Base-by-base conservation (phyloP, 2,888 invertebrate genomes). In the Apocheima hispidaria region DNA sequence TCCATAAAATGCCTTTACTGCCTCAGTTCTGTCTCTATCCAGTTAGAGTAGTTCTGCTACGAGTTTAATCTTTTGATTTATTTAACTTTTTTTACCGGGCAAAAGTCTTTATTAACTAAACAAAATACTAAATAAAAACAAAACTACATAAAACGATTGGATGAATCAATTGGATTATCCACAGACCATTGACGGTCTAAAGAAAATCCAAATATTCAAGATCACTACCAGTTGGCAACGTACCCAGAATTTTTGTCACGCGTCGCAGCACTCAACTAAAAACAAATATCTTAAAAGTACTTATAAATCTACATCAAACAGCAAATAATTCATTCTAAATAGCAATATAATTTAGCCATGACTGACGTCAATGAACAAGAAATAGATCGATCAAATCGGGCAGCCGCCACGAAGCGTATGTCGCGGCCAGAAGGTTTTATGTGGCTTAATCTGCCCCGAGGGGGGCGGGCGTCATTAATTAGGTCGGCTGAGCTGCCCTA, bases 391-490 rank as follows among this genome's bases (percentile, higher is more conserved):
- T 80, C 55, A 51, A 50, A 6, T 44, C n/a, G 30, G 18, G 35
- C 35, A 43, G 49, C 49, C 69, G 72, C 71, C 70, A 67, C 70
- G 73, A 69, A 75, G 75, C 76, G 74, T 83, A 81, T 83, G 84
- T 84, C 82, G 82, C 70, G 82, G 79, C 72, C 84, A 83, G 79
- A 84, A 88, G 88, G 88, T 90, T 90, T 88, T 87, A 88, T 86
- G 80, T 71, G 85, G 83, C 83, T 86, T 87, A 87, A 90, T 90
- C 82, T 83, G 79, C 79, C 84, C 79, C 78, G 60, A 75, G 81
- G 72, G 76, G 83, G 77, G 78, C 73, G 74, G 69, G 73, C 71
- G 73, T 77, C 86, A 89, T 89, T 90, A 88, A 90, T 90, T 90
- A 88, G 85, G 81, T 83, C 81, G 79, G 74, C 74, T 79, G 77